These are phyloP conservation scores for Lytechinus variegatus DNA, from an alignment of 35 echinoderm and acorn worm species.

Conservation along the genomic window DNA sequence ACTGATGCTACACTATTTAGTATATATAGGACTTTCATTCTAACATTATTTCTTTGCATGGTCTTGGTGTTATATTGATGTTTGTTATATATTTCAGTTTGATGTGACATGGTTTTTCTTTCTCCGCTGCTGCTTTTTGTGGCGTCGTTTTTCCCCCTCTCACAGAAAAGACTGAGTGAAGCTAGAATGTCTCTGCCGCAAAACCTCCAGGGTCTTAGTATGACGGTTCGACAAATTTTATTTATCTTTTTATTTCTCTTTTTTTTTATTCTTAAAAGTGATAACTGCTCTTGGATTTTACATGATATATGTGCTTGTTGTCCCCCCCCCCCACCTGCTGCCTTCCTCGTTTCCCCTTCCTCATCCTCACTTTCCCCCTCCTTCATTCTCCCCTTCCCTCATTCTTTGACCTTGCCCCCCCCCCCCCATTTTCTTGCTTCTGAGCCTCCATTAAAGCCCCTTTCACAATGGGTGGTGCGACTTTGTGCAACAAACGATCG, in stretches of 20 bases:
- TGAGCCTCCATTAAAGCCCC: too few species aligned
- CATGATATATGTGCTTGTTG: neutral
- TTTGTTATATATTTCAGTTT: neutral
- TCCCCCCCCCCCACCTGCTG: neutral
- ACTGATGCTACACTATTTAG: neutral
- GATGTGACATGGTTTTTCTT: slow-evolving; percentile 15
- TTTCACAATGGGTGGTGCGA: too few species aligned
- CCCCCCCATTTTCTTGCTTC: too few species aligned
- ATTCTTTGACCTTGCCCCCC: neutral
- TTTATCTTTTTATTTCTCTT: neutral
- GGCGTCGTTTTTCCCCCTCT: neutral
- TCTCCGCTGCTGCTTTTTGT: neutral
- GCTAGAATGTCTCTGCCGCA: neutral
- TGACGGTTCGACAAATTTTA: slow-evolving; percentile 57
- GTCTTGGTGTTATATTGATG: neutral
- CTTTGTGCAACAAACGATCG: too few species aligned
- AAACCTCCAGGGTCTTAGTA: slow-evolving; percentile 43
- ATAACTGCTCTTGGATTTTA: neutral
- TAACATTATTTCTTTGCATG: neutral
- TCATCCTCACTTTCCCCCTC: neutral
- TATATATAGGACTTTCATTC: neutral
- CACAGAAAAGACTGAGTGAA: slow-evolving; percentile 10
- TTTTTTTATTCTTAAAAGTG: neutral
- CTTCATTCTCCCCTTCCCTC: neutral
- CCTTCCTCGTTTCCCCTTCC: neutral